Percentiles rank a stretch among this genome's conserved stretches.
phyloP scores from a whole-genome alignment of 1,140 invertebrate species.

The Piezodorus guildinii region DNA sequence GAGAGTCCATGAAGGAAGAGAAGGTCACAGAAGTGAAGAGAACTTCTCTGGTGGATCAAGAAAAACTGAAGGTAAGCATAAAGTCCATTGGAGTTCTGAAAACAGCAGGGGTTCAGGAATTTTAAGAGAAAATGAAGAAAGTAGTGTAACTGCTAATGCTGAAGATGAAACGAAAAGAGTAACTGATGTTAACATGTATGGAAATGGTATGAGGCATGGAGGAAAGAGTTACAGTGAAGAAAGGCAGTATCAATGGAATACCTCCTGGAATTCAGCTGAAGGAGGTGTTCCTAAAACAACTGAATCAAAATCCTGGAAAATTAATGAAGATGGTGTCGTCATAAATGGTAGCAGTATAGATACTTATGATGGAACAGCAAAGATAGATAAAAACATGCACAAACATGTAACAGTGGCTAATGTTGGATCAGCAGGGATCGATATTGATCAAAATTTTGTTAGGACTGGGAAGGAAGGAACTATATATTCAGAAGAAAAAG shows the following conservation, averaged over 20 bases:
- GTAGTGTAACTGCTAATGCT: neutral
- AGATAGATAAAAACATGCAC: neutral
- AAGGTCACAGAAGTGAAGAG: too few species aligned
- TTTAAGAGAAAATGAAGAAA: neutral
- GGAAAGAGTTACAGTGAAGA: slow-evolving; percentile 20
- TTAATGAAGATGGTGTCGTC: slow-evolving; percentile 27
- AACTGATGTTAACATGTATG: neutral
- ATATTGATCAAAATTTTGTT: slow-evolving; percentile 15
- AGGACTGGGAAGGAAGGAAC: slow-evolving; percentile 1
- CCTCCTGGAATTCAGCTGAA: slow-evolving; percentile 27
- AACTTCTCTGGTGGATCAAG: neutral
- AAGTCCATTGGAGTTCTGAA: slow-evolving; percentile 9
- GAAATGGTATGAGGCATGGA: neutral
- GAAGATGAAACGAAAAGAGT: neutral
- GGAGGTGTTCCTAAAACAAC: slow-evolving; percentile 23
- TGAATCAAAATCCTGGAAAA: slow-evolving; percentile 20
- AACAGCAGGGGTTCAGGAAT: neutral
- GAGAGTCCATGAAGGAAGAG: too few species aligned
- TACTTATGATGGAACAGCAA: slow-evolving; percentile 19
- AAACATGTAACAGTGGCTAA: neutral
- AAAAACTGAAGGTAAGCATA: slow-evolving; percentile 5
- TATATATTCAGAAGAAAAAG: slow-evolving; percentile 18
- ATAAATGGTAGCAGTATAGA: slow-evolving; percentile 23
- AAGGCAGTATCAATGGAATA: slow-evolving; percentile 20
- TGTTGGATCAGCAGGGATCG: neutral